phyloP scores from a whole-genome alignment of 2,113 vertebrate genomes.

The Sardina pilchardus region DNA sequence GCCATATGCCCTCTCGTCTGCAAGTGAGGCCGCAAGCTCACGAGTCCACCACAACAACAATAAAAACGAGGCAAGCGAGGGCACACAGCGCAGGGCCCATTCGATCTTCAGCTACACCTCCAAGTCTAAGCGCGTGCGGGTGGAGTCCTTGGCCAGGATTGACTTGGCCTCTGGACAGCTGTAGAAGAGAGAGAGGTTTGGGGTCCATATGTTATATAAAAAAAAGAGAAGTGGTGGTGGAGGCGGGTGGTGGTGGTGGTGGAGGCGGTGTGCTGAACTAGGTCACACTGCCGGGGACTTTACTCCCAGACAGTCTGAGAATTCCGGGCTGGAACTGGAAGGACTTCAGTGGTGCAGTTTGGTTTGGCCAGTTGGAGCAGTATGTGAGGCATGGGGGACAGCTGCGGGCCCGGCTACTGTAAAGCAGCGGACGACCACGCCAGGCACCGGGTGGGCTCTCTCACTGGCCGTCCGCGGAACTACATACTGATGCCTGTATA shows the following conservation, averaged over 20 bases:
- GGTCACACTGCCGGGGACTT: conserved; percentile 62
- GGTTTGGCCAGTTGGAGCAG: conserved; percentile 66
- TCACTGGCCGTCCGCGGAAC: conserved; percentile 8
- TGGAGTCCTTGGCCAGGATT: neutral
- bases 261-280: conserved; percentile 45
- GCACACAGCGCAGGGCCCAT: neutral
- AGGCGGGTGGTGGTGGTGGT: neutral
- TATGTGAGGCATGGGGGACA: conserved; percentile 68
- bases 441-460: conserved; percentile 25
- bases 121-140: conserved; percentile 13
- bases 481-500: neutral
- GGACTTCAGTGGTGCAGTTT: conserved; percentile 66
- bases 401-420: conserved; percentile 65
- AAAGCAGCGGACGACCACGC: conserved; percentile 25
- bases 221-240: conserved; percentile 22
- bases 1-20: conserved; percentile 56
- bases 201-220: conserved; percentile 25
- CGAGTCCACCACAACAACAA: conserved; percentile 52
- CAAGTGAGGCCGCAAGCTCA: conserved; percentile 19
- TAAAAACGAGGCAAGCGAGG: neutral
- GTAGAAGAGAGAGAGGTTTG: conserved; percentile 5
- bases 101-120: neutral
- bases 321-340: conserved; percentile 65
- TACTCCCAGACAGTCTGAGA: conserved; percentile 61
- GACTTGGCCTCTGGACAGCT: conserved; percentile 28